Base-by-base conservation (phyloP, 2,888 invertebrate genomes). In the Nezara viridula region DNA sequence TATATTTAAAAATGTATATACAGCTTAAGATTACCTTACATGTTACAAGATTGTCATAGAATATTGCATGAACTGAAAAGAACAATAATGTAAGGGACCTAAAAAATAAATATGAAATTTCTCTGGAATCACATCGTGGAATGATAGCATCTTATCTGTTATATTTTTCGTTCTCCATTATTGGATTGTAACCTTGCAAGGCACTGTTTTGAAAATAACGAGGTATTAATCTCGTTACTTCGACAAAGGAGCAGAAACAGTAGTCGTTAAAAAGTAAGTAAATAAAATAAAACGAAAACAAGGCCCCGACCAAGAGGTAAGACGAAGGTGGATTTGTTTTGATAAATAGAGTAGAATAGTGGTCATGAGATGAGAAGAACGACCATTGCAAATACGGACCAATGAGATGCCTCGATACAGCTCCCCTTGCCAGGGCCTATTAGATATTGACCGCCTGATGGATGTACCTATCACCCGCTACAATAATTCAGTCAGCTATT, bases 391-490 rank as follows among this genome's bases (percentile, higher is more conserved):
- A 73, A 73, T 73, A 73, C 66, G 19, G 66, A 37, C 32, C 32
- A 73, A 73, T 32, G 1, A 73, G 32, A 21, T 5, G 66, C 66
- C 37, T 3, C 32, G 27, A 66, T 32, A 66, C 16, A 66, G 32
- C 7, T 14, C 32, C 60, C 32, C 66, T 37, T 73, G 66, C 66
- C 37, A 73, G 7, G 16, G 66, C 32, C 66, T 37, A 73, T 73
- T 37, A 73, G 66, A 73, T 73, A 73, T 60, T 73, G 66, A 73
- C 19, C 66, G 32, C 66, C 66, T 73, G 66, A 73, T 73, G 32
- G 66, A 73, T 73, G 66, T 73, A 19, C 19, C 66, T 73, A 73
- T 73, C 66, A 73, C 66, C 66, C 32, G 32, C 66, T 73, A 73
- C 66, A 73, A 73, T 73, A 73, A 73, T 73, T 73, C 66, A 73